Percentiles rank a stretch among this genome's conserved stretches.
Conservation (phyloP, 2,113 vertebrate species). For the Urocolius indicus region DNA sequence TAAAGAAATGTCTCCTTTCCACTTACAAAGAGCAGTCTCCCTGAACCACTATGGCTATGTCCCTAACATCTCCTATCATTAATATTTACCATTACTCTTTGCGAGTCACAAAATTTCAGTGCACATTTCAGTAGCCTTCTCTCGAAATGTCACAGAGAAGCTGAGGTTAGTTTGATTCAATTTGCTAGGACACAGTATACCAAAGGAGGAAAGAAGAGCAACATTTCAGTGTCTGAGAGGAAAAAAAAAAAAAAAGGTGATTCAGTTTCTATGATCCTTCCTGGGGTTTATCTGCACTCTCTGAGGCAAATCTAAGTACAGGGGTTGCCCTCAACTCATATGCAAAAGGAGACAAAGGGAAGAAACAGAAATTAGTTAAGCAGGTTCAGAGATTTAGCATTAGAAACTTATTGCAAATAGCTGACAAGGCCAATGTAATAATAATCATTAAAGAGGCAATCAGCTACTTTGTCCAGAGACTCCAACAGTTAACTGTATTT, state of each 20-base stretch:
- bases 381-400: not conserved
- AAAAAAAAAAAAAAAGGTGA: not conserved
- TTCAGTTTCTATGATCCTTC: not conserved
- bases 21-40: not conserved
- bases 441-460: not conserved
- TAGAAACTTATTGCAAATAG: not conserved
- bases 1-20: not conserved
- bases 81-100: not conserved
- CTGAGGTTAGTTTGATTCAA: not conserved
- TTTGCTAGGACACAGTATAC: not conserved
- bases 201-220: not conserved
- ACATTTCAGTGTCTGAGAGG: not conserved
- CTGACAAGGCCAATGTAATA: not conserved
- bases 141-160: not conserved
- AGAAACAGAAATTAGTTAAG: not conserved
- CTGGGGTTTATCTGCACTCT: not conserved
- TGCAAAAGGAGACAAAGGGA: not conserved
- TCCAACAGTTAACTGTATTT: not conserved
- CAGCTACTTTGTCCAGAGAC: not conserved
- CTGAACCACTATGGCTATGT: not conserved
- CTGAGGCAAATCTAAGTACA: not conserved
- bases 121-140: not conserved
- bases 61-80: not conserved
- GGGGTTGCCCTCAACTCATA: not conserved
- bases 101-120: slow-evolving; percentile 16